phyloP scores from a whole-genome alignment of 2,888 invertebrate genomes.

The Eristalis tenax region DNA sequence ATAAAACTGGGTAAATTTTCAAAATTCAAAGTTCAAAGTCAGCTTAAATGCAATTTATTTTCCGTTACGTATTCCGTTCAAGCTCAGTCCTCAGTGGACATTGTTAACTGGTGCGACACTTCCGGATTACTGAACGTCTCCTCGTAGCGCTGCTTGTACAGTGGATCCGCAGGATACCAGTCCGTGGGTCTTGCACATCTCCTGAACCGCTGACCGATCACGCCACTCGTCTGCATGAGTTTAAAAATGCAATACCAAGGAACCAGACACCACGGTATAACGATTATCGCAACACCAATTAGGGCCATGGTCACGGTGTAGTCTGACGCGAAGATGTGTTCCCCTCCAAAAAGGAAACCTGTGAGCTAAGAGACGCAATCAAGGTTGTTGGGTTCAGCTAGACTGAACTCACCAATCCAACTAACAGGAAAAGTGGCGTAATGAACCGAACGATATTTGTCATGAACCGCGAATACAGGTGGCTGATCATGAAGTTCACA shows the following conservation, averaged over 20 bases:
- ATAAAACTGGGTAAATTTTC: no score
- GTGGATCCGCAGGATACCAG: constrained; percentile 73
- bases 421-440: constrained; percentile 85
- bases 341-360: background rate
- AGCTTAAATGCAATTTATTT: background rate
- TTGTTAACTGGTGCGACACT: constrained; percentile 77
- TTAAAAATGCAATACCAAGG: constrained; percentile 77
- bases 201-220: constrained; percentile 50
- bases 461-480: constrained; percentile 47
- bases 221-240: constrained; percentile 56
- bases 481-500: constrained; percentile 62
- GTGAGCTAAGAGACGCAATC: background rate
- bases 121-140: constrained; percentile 76
- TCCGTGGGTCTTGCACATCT: constrained; percentile 62
- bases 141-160: constrained; percentile 65
- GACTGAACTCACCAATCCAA: constrained; percentile 75
- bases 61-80: background rate
- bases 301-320: background rate
- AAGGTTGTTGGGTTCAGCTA: background rate
- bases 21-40: no score
- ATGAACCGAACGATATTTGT: constrained; percentile 84
- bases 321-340: background rate
- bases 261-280: constrained; percentile 75
- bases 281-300: constrained; percentile 54
- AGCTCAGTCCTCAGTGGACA: background rate